Evolutionary conservation across 2,113 vertebrate species (phyloP).

Genomic region (Petaurus breviceps): DNA sequence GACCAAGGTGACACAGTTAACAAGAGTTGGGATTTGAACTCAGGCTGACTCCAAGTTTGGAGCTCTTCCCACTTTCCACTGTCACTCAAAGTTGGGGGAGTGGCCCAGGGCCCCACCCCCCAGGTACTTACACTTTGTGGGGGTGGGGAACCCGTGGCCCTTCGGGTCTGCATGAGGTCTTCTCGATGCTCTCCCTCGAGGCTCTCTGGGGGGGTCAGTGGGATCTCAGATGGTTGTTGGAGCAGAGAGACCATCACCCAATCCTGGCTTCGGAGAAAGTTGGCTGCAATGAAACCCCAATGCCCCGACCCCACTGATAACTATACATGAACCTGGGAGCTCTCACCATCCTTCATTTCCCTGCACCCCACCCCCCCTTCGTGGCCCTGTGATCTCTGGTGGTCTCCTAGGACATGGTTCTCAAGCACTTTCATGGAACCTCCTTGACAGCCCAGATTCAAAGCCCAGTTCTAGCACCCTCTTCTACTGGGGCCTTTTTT

Average conservation of each 20-base stretch:
- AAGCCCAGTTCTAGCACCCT: background rate
- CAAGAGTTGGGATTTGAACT: background rate
- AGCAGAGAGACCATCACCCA: conserved; percentile 85
- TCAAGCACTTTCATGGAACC: background rate
- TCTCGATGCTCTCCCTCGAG: conserved; percentile 82
- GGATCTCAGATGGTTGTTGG: conserved; percentile 83
- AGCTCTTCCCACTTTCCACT: background rate
- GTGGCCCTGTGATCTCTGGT: background rate
- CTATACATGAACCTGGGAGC: background rate
- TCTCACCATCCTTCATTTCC: background rate
- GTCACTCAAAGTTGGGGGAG: background rate
- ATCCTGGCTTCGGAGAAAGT: conserved; percentile 78
- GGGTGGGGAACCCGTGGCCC: conserved; percentile 81
- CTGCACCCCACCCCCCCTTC: background rate
- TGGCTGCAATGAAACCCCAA: conserved; percentile 69
- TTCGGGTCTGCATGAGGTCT: conserved; percentile 85
- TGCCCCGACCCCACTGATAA: conserved; percentile 46
- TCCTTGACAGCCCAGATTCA: background rate
- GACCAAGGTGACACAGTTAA: background rate
- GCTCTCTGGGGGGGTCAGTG: conserved; percentile 80
- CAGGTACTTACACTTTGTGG: conserved; percentile 82
- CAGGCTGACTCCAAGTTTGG: background rate
- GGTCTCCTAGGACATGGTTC: background rate
- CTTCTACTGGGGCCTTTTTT: background rate
- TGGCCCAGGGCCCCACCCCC: background rate